phyloP scores from a whole-genome alignment of 1,140 invertebrate species.

The Scaptomyza hsui region DNA sequence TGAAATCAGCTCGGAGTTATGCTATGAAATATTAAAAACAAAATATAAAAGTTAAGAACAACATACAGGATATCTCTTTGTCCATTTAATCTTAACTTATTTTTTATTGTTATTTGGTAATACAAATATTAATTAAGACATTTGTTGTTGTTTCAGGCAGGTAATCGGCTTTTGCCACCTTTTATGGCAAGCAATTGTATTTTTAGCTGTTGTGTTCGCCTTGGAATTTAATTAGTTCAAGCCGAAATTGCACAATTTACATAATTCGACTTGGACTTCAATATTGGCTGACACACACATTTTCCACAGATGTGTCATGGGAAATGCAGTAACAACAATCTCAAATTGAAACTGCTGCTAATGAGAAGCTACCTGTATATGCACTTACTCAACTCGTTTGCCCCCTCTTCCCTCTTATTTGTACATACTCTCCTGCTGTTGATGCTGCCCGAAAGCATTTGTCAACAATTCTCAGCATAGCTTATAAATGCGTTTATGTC shows the following conservation, averaged over 20 bases:
- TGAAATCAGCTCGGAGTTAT: no score
- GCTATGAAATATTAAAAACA: no score
- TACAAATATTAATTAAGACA: conserved; percentile 30
- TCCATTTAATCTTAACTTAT: no score
- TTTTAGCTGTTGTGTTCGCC: conserved; percentile 7
- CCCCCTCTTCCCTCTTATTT: neutral
- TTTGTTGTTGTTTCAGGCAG: conserved; percentile 11
- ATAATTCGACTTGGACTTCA: conserved; percentile 20
- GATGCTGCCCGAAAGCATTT: neutral
- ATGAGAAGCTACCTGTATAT: conserved; percentile 22
- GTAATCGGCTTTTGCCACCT: conserved; percentile 9
- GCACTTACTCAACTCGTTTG: neutral
- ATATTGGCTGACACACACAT: conserved; percentile 1
- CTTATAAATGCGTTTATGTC: conserved; percentile 4
- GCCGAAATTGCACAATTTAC: conserved; percentile 41
- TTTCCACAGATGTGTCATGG: conserved; percentile 8
- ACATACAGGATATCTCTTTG: no score
- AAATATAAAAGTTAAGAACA: no score
- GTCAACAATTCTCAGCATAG: conserved; percentile 19
- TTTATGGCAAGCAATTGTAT: conserved; percentile 16
- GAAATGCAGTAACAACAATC: conserved; percentile 26
- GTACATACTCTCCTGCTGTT: neutral
- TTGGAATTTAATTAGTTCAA: conserved; percentile 6
- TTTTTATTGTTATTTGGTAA: no score
- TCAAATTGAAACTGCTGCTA: conserved; percentile 35